Evolutionary conservation across 2,113 vertebrate species (phyloP).

Genomic region (Nematolebias whitei): DNA sequence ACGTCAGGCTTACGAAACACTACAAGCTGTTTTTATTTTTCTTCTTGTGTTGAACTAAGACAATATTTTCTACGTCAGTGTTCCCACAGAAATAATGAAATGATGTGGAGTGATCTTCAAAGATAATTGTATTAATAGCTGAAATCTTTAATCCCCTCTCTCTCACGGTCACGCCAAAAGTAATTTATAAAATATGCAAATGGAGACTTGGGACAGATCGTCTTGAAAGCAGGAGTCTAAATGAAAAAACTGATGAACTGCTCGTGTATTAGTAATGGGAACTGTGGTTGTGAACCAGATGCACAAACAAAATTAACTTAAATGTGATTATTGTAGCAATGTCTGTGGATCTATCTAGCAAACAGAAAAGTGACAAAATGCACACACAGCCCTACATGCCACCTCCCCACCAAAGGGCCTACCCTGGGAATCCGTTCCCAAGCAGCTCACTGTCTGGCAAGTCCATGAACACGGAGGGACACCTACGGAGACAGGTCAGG

Average conservation of each 20-base stretch:
- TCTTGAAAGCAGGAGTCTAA: not conserved
- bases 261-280: conserved; percentile 6
- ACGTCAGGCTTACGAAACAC: not conserved
- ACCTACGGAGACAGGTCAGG: conserved; percentile 85
- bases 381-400: conserved; percentile 71
- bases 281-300: conserved; percentile 22
- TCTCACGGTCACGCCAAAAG: not conserved
- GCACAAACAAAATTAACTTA: conserved; percentile 10
- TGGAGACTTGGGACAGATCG: conserved; percentile 1
- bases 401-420: conserved; percentile 68
- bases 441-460: conserved; percentile 85
- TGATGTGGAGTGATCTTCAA: not conserved
- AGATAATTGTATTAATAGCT: not conserved
- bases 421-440: conserved; percentile 83
- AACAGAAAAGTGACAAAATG: conserved; percentile 50
- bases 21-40: not conserved
- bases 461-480: conserved; percentile 85
- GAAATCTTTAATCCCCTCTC: not conserved
- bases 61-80: not conserved
- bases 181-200: conserved; percentile 3
- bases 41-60: not conserved
- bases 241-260: conserved; percentile 10
- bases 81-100: not conserved
- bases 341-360: conserved; percentile 23
- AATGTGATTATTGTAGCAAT: not conserved